phyloP scores from a whole-genome alignment of 2,888 invertebrate species.

The Zaprionus bogoriensis region DNA sequence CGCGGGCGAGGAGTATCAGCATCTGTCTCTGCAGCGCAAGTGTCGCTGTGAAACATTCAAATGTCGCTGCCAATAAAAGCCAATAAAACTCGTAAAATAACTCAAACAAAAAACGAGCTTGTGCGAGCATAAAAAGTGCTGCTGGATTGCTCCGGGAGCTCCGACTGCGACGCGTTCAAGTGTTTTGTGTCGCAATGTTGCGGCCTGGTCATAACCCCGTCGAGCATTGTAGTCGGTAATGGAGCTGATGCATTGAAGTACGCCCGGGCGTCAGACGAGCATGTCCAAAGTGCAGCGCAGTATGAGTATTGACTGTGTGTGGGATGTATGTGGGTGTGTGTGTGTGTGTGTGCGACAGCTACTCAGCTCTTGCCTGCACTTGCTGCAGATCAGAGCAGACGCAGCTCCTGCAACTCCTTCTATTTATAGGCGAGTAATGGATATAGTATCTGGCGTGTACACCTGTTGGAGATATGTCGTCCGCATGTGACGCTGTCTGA shows the following conservation, averaged over 20 bases:
- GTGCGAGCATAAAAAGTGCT: constrained; percentile 8
- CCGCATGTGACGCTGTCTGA: constrained; percentile 21
- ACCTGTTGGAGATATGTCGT: constrained; percentile 72
- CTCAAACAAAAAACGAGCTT: constrained; percentile 54
- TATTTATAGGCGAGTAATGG: constrained; percentile 42
- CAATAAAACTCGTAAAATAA: constrained; percentile 80
- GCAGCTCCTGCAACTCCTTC: constrained; percentile 6
- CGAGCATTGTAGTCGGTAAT: constrained; percentile 33
- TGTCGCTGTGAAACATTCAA: constrained; percentile 76
- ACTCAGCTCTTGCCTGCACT: constrained; percentile 34
- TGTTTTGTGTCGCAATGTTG: constrained; percentile 74
- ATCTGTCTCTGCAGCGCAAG: constrained; percentile 40
- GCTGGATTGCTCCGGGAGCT: neutral
- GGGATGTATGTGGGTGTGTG: constrained; percentile 5
- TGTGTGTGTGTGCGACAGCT: constrained; percentile 21
- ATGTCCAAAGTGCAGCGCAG: constrained; percentile 7
- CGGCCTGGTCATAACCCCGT: constrained; percentile 53
- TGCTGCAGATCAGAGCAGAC: constrained; percentile 3
- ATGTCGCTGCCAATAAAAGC: constrained; percentile 78
- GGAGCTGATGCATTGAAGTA: constrained; percentile 41
- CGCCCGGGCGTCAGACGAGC: constrained; percentile 36
- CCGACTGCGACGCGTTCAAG: constrained; percentile 51
- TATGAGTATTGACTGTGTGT: too few relatives aligned
- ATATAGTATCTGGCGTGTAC: constrained; percentile 58
- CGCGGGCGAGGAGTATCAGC: constrained; percentile 11